These are phyloP conservation scores for Galaxea fascicularis DNA, from an alignment of 92 coral and sea anemone genomes.

Conservation along the genomic window DNA sequence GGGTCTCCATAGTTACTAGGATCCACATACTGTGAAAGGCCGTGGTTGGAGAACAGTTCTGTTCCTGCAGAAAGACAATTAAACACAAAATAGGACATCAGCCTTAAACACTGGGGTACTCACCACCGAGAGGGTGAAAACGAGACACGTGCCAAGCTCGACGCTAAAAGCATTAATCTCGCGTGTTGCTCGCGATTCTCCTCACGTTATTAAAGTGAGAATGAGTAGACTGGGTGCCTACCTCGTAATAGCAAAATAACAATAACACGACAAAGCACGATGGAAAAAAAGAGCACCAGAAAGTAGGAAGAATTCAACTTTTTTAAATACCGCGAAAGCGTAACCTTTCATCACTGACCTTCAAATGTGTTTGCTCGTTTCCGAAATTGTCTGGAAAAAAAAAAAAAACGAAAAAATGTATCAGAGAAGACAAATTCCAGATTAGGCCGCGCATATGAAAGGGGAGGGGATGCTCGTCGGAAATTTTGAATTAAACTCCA, in stretches of 20 bases:
- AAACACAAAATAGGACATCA: neutral
- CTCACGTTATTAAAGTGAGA: no score
- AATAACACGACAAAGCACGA: neutral
- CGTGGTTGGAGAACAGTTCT: slow-evolving; percentile 57
- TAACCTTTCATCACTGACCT: slow-evolving; percentile 14
- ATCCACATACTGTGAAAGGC: slow-evolving; percentile 84
- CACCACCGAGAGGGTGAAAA: neutral
- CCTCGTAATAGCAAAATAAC: no score
- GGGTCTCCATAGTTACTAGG: slow-evolving; percentile 96
- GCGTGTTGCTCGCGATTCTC: no score
- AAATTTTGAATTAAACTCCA: no score
- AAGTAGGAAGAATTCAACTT: no score
- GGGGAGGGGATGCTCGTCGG: no score
- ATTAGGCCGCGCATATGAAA: no score
- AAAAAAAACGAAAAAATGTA: no score
- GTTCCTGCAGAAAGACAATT: slow-evolving; percentile 23
- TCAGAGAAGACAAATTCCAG: no score
- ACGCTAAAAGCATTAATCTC: no score
- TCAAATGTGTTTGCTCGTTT: slow-evolving; percentile 46
- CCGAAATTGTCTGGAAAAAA: slow-evolving; percentile 26
- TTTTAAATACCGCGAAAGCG: neutral
- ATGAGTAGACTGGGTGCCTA: no score
- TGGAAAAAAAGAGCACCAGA: neutral
- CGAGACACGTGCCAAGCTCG: no score
- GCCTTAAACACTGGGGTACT: neutral